Evolutionary conservation across 2,797 vertebrate species (phyloP).

Genomic region (Sus cebifrons): DNA sequence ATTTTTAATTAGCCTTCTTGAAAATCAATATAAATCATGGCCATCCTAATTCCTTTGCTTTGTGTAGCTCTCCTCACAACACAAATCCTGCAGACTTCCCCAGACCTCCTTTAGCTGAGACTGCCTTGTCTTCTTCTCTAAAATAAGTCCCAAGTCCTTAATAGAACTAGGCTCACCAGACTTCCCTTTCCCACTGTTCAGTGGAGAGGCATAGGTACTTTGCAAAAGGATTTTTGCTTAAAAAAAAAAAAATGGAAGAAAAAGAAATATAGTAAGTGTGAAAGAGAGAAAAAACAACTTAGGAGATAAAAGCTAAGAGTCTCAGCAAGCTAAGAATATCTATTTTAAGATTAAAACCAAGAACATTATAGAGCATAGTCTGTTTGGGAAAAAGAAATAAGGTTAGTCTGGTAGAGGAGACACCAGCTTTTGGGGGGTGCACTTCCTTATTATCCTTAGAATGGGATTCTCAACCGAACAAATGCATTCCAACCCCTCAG

Average conservation of each 20-base stretch:
- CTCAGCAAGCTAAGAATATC: neutral
- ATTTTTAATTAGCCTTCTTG: conserved; percentile 14
- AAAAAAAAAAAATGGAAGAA: no score
- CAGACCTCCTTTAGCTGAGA: neutral
- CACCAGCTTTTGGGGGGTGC: accelerated
- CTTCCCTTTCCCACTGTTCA: neutral
- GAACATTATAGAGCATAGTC: neutral
- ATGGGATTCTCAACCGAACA: neutral
- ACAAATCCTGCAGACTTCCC: neutral
- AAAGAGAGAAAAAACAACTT: neutral
- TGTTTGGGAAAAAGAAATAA: neutral
- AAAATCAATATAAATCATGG: neutral
- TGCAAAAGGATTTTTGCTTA: neutral
- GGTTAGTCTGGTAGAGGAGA: neutral
- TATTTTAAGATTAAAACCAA: conserved; percentile 16
- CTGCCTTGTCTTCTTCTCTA: neutral
- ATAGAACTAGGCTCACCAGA: neutral
- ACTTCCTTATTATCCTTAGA: neutral
- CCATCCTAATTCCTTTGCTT: neutral
- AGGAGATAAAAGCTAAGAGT: neutral
- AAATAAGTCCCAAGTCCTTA: neutral
- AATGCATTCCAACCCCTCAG: neutral
- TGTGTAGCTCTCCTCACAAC: neutral
- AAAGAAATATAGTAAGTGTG: neutral
- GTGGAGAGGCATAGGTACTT: neutral